Percentiles rank a stretch among this genome's conserved stretches.
Evolutionary conservation across 1,140 invertebrate species (phyloP).

Genomic region (Eumeta japonica): DNA sequence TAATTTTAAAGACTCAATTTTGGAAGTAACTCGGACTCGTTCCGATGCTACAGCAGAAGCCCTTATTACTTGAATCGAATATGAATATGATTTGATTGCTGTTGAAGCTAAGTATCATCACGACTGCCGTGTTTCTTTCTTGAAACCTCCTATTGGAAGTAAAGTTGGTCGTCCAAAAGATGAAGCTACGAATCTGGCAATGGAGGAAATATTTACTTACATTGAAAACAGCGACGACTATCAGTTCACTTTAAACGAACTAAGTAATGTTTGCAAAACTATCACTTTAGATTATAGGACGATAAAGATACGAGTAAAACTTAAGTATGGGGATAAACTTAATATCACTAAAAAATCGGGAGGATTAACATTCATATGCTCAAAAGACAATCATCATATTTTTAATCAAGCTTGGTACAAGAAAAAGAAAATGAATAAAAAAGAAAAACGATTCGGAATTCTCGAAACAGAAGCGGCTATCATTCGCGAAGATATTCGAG

Average conservation of each 20-base stretch:
- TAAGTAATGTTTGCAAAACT: slow-evolving; percentile 16
- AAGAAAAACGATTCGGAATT: slow-evolving; percentile 19
- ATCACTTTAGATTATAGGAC: slow-evolving; percentile 13
- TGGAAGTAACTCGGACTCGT: slow-evolving; percentile 20
- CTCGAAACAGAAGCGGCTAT: slow-evolving; percentile 30
- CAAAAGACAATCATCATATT: slow-evolving; percentile 12
- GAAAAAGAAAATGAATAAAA: slow-evolving; percentile 3
- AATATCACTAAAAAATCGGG: slow-evolving; percentile 16
- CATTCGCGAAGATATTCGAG: slow-evolving; percentile 29
- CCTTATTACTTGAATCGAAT: slow-evolving; percentile 20
- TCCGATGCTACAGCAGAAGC: slow-evolving; percentile 23
- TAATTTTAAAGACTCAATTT: slow-evolving; percentile 20
- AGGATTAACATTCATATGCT: slow-evolving; percentile 15
- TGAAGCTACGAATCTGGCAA: slow-evolving; percentile 12
- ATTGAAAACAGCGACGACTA: slow-evolving; percentile 24
- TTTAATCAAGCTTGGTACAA: slow-evolving; percentile 15
- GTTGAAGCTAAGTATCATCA: slow-evolving; percentile 29
- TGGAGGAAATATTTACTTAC: slow-evolving; percentile 19
- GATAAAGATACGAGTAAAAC: slow-evolving; percentile 16
- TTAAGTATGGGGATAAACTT: slow-evolving; percentile 19
- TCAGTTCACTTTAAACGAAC: slow-evolving; percentile 23
- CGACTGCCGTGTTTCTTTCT: slow-evolving; percentile 20
- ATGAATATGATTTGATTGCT: slow-evolving; percentile 32
- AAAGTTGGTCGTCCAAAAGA: slow-evolving; percentile 33
- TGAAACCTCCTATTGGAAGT: slow-evolving; percentile 19